phyloP scores from a whole-genome alignment of 2,888 invertebrate genomes.

The Cheilosia vernalis region DNA sequence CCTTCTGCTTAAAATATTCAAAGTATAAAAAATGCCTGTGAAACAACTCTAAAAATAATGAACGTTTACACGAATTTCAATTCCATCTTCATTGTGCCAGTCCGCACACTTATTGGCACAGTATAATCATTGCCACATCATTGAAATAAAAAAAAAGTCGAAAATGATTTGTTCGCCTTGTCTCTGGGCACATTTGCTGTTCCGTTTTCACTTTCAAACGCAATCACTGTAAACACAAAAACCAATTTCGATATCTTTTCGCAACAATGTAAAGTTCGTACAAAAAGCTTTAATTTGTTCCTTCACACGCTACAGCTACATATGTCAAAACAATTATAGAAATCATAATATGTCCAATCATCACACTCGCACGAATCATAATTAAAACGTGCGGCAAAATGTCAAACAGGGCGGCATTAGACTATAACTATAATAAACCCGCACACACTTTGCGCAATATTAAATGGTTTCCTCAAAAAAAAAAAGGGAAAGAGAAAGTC shows the following conservation, averaged over 20 bases:
- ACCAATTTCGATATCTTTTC: not conserved
- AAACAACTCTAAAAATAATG: no score
- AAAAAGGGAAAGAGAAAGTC: no score
- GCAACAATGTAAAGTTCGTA: not conserved
- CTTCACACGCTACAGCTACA: slow-evolving; percentile 17
- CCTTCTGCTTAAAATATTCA: no score
- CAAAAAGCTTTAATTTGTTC: not conserved
- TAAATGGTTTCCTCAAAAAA: slow-evolving; percentile 12
- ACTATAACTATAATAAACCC: slow-evolving; percentile 3
- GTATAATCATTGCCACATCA: slow-evolving; percentile 5
- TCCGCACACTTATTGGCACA: slow-evolving; percentile 9
- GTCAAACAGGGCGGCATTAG: slow-evolving; percentile 22
- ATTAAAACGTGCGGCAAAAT: slow-evolving; percentile 53
- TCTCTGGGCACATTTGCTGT: not conserved
- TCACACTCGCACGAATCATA: slow-evolving; percentile 22
- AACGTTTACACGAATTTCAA: not conserved
- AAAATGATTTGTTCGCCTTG: not conserved
- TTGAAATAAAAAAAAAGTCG: slow-evolving; percentile 7
- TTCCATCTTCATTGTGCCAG: not conserved
- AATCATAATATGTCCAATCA: slow-evolving; percentile 18
- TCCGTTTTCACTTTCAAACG: not conserved
- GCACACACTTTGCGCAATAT: slow-evolving; percentile 19
- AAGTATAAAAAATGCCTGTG: no score
- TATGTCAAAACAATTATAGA: slow-evolving; percentile 15
- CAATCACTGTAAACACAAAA: slow-evolving; percentile 1